A percentile compares a stretch with the other conserved stretches of the same genome.
phyloP scores from a whole-genome alignment of 1,140 invertebrate genomes.

The Drosophila cardini region DNA sequence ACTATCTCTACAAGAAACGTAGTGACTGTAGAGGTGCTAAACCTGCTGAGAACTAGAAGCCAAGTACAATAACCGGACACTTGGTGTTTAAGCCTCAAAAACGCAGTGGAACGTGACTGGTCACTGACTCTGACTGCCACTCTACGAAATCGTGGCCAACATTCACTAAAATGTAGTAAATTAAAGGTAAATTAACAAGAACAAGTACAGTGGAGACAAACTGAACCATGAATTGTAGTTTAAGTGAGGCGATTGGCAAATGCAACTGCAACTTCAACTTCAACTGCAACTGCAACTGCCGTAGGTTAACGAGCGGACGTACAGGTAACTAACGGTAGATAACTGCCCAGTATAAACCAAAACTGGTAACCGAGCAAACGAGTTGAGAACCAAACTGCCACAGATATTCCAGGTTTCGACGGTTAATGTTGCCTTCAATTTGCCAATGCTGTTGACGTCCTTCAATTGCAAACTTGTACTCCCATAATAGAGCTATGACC shows the following conservation, averaged over 20 bases:
- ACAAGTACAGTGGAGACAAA: slow-evolving; percentile 43
- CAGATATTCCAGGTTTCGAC: slow-evolving; percentile 41
- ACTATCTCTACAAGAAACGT: slow-evolving; percentile 40
- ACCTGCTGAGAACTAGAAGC: slow-evolving; percentile 52
- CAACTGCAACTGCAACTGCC: slow-evolving; percentile 24
- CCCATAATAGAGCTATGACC: slow-evolving; percentile 47
- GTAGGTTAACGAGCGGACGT: slow-evolving; percentile 4
- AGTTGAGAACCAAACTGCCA: slow-evolving; percentile 20
- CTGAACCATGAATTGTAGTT: slow-evolving; percentile 47
- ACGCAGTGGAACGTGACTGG: slow-evolving; percentile 65
- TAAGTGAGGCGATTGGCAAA: slow-evolving; percentile 48
- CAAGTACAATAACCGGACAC: slow-evolving; percentile 60
- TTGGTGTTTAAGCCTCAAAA: slow-evolving; percentile 33
- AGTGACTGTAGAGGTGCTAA: slow-evolving; percentile 25
- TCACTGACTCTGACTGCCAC: slow-evolving; percentile 10
- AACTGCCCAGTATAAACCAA: slow-evolving; percentile 22
- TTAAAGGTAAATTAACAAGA: slow-evolving; percentile 65
- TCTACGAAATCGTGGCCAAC: slow-evolving; percentile 46
- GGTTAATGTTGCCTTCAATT: slow-evolving; percentile 54
- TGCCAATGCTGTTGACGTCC: slow-evolving; percentile 61
- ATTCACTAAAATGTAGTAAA: slow-evolving; percentile 64
- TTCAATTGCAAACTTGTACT: slow-evolving; percentile 62
- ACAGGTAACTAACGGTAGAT: slow-evolving; percentile 13
- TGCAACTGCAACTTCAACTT: slow-evolving; percentile 51
- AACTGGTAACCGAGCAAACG: not conserved